Evolutionary conservation across 2,113 vertebrate species (phyloP), one percentile per base, ranked within the genome.

Genomic region (Saccopteryx leptura): DNA sequence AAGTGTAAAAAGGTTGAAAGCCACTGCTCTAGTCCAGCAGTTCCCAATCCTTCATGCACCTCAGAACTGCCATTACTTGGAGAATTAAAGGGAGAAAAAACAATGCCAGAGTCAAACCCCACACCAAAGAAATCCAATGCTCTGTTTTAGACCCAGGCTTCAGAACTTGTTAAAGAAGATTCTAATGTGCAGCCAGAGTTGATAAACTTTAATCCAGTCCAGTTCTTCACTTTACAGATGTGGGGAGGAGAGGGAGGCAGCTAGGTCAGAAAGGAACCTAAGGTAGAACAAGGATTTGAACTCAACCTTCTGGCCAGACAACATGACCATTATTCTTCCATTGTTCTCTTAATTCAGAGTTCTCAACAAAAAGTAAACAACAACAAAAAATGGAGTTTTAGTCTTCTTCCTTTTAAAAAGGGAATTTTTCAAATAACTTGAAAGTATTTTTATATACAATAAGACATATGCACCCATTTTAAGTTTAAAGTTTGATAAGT

Each of bases 51-150:
- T 71, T 84, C 18, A 23, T 46, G 31, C 26, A 54, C 19, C 24
- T 71, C 39, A 85, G 39, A 85, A 31, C 46, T 14, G 14, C 19
- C 71, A 46, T 12, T 52, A 24, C 19, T 63, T 63, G 19, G 11
- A 90, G 63, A 78, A 78, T 61, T 68, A 76, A 94, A 94, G 31
- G 17, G 61, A 63, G 10, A 33, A 58, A 82, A n/a, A 74, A 19
- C 19, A 75, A 84, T 74, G 31, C 9, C 93, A 69, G 31, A 76
- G 46, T 46, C n/a, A 83, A 33, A 69, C n/a, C 4, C 24, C 52
- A 69, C 9, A 63, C 80, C 76, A 90, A 54, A 65, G 48, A 88
- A 90, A 85, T 63, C 18, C 63, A 78, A 24, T 26, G 78, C 46
- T 63, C 71, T 52, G 7, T 7, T 61, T 18, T n/a, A 14, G 81